These are phyloP conservation scores for Pygmarrhopalites habei DNA, from an alignment of 1,140 invertebrate genomes.

Conservation along the genomic window DNA sequence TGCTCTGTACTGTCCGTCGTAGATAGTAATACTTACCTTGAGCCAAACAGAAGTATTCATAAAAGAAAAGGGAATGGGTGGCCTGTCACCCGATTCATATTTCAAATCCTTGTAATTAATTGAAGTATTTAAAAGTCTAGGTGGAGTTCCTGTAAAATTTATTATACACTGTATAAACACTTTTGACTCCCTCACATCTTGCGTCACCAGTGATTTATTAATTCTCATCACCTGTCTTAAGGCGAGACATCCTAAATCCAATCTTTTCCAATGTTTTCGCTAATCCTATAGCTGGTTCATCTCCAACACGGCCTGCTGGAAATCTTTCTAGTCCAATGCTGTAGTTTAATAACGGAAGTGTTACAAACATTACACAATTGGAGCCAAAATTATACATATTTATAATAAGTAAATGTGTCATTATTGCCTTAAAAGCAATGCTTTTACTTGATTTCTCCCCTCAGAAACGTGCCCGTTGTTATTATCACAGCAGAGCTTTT, in stretches of 20 bases:
- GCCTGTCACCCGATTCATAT: conserved; percentile 56
- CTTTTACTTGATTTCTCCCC: conserved; percentile 83
- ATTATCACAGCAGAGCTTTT: conserved; percentile 65
- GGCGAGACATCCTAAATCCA: conserved; percentile 69
- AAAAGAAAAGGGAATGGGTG: conserved; percentile 78
- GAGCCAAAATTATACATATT: not conserved
- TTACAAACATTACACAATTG: too few species aligned
- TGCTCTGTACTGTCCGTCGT: too few species aligned
- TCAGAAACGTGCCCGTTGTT: conserved; percentile 89
- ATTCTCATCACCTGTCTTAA: conserved; percentile 67
- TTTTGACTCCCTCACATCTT: too few species aligned
- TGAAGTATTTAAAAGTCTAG: conserved; percentile 62
- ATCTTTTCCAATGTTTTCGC: conserved; percentile 66
- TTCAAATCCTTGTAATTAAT: conserved; percentile 63
- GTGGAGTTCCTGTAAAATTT: conserved; percentile 66
- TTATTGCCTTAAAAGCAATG: too few species aligned
- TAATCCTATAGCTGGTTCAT: conserved; percentile 71
- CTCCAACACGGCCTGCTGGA: conserved; percentile 80
- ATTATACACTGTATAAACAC: not conserved
- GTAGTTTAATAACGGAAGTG: too few species aligned
- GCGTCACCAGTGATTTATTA: not conserved
- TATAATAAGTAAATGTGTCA: not conserved
- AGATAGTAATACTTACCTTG: conserved; percentile 48
- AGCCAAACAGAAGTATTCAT: conserved; percentile 77
- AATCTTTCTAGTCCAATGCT: conserved; percentile 59